phyloP scores from a whole-genome alignment of 1,140 invertebrate species.

The Macrosteles quadrilineatus region DNA sequence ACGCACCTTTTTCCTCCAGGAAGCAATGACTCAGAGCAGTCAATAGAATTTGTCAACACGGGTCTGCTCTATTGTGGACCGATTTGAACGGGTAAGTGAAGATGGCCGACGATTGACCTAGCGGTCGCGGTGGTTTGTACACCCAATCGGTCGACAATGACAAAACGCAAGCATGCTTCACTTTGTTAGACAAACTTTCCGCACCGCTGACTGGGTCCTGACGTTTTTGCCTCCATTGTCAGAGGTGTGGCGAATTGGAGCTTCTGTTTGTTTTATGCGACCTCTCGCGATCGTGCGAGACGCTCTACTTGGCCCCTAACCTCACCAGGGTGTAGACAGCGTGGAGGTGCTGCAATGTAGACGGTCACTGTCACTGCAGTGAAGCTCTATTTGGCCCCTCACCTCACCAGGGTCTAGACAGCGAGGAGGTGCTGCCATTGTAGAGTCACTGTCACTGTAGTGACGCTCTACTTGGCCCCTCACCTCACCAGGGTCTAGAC shows the following conservation, averaged over 20 bases:
- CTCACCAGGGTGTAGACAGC: background rate
- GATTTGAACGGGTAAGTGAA: slow-evolving; percentile 10
- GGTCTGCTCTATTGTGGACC: background rate
- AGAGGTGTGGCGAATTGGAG: slow-evolving; percentile 22
- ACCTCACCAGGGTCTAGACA: no score
- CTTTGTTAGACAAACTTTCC: slow-evolving; percentile 30
- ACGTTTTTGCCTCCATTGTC: slow-evolving; percentile 27
- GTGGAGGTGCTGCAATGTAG: no score
- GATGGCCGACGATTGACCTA: slow-evolving; percentile 22
- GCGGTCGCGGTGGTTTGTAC: slow-evolving; percentile 21
- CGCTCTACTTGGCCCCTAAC: slow-evolving; percentile 16
- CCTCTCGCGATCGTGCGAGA: slow-evolving; percentile 17
- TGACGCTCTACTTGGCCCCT: no score
- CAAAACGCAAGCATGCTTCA: slow-evolving; percentile 30
- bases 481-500: no score
- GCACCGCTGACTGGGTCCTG: slow-evolving; percentile 27
- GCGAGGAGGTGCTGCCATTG: no score
- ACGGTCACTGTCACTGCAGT: no score
- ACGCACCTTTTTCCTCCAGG: no score
- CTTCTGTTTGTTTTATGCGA: slow-evolving; percentile 28
- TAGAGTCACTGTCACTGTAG: no score
- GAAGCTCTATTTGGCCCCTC: no score
- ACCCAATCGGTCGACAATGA: slow-evolving; percentile 25
- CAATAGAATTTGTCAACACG: background rate
- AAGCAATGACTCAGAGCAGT: no score